Evolutionary conservation across 2,113 vertebrate species (phyloP).

Genomic region (Platysteira castanea): DNA sequence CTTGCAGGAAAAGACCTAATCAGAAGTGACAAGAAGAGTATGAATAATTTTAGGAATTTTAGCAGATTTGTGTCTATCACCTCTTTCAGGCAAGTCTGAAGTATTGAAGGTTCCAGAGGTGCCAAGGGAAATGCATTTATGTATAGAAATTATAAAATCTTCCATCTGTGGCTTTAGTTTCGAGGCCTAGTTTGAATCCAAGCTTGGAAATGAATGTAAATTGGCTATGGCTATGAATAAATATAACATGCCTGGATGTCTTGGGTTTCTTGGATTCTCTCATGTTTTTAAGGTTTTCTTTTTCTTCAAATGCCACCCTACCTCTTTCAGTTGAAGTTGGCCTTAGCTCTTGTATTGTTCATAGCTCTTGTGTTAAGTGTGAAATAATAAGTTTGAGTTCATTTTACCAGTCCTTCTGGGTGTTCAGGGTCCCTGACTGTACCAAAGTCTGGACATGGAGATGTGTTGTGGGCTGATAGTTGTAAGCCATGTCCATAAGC

Average conservation of each 20-base stretch:
- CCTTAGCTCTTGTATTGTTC: not conserved
- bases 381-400: not conserved
- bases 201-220: conserved; percentile 6
- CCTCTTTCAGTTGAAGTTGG: not conserved
- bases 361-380: not conserved
- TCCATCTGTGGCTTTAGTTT: conserved; percentile 24
- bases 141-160: not conserved
- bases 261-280: not conserved
- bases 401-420: not conserved
- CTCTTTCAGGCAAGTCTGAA: not conserved
- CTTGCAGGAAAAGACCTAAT: not conserved
- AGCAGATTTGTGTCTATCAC: not conserved
- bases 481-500: not conserved
- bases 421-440: not conserved
- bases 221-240: not conserved
- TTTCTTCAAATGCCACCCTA: not conserved
- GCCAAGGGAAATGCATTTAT: conserved; percentile 41
- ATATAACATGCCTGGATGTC: not conserved
- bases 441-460: not conserved
- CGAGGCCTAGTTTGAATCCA: not conserved
- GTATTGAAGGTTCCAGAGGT: not conserved
- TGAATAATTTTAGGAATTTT: not conserved
- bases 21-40: not conserved
- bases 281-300: not conserved
- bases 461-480: not conserved